These are phyloP conservation scores for Dinocampus coccinellae DNA, from an alignment of 2,888 invertebrate species.

Conservation along the genomic window DNA sequence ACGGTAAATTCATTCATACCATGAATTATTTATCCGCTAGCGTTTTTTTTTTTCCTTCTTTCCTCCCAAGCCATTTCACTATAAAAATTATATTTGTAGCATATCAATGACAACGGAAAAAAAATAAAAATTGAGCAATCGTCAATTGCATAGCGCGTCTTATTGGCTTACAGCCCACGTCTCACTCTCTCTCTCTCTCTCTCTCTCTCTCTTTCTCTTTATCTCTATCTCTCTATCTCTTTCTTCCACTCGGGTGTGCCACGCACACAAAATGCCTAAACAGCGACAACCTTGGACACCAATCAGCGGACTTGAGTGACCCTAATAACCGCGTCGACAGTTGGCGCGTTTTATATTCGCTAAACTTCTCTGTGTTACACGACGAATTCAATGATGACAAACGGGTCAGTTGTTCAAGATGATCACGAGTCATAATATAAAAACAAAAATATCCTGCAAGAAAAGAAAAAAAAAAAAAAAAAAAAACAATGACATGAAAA, in stretches of 20 bases:
- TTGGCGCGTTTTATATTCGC: conserved; percentile 31
- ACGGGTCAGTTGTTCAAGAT: neutral
- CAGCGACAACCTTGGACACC: conserved; percentile 59
- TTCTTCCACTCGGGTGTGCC: conserved; percentile 26
- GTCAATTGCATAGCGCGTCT: neutral
- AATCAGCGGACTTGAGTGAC: conserved; percentile 61
- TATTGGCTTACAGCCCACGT: too few species aligned
- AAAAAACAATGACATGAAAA: neutral
- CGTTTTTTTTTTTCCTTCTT: too few species aligned
- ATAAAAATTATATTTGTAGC: neutral
- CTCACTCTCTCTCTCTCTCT: too few species aligned
- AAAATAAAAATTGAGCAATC: neutral
- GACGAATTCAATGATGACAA: conserved; percentile 10
- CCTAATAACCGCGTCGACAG: conserved; percentile 57
- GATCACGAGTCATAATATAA: neutral
- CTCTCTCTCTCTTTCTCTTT: too few species aligned
- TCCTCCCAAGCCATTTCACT: neutral
- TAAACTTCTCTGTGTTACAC: conserved; percentile 8
- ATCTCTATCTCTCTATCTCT: too few species aligned
- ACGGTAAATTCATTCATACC: neutral
- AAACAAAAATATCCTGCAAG: neutral
- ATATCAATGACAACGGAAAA: conserved; percentile 10
- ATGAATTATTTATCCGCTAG: neutral
- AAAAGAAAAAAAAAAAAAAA: neutral
- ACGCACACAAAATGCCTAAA: conserved; percentile 56